Percentiles rank a stretch among this genome's conserved stretches.
These are phyloP conservation scores for Cacoxenus indagator DNA, from an alignment of 2,888 invertebrate species.

Conservation along the genomic window DNA sequence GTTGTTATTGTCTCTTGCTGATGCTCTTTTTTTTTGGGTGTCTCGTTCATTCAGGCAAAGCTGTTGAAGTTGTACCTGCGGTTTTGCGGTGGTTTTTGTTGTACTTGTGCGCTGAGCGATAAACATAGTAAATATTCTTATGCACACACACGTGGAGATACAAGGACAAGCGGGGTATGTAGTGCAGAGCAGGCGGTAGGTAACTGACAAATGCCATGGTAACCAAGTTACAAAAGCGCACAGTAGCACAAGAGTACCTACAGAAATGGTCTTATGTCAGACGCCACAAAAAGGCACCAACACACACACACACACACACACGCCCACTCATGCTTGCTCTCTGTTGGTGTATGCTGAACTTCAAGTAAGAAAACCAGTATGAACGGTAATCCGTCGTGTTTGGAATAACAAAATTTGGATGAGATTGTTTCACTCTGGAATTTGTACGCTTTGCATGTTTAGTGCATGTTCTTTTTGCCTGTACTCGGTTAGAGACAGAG, in stretches of 20 bases:
- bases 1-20: neutral
- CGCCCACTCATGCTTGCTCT: constrained; percentile 3
- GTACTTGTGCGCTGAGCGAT: constrained; percentile 41
- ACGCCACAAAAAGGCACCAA: neutral
- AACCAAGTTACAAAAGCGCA: constrained; percentile 41
- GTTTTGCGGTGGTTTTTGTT: constrained; percentile 32
- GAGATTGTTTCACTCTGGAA: constrained; percentile 56
- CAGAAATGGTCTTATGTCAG: neutral
- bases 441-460: constrained; percentile 29
- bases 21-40: neutral
- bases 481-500: constrained; percentile 3
- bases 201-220: constrained; percentile 12
- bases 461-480: neutral
- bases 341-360: constrained; percentile 35
- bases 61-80: constrained; percentile 59
- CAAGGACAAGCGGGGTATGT: constrained; percentile 54
- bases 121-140: constrained; percentile 63
- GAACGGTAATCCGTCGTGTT: constrained; percentile 67
- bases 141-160: constrained; percentile 35
- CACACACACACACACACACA: constrained; percentile 6
- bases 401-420: constrained; percentile 62
- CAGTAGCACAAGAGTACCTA: constrained; percentile 35
- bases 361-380: constrained; percentile 55
- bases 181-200: constrained; percentile 59
- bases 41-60: neutral